phyloP scores from a whole-genome alignment of 1,140 invertebrate species.

The Palaemon carinicauda region DNA sequence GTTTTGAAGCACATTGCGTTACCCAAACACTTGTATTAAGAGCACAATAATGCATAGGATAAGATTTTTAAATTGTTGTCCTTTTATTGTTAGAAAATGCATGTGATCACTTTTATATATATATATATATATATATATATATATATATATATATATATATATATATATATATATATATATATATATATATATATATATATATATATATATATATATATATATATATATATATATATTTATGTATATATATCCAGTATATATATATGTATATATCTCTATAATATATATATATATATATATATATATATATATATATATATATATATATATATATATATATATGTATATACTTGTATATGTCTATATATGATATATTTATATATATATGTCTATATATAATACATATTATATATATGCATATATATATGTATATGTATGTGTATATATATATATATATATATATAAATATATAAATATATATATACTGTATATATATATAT shows the following conservation, averaged over 20 bases:
- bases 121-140: constrained; percentile 11
- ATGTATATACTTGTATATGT: no score
- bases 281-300: background rate
- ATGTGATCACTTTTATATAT: no score
- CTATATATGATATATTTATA: constrained; percentile 35
- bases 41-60: no score
- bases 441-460: constrained; percentile 13
- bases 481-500: no score
- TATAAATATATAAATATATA: no score
- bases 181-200: background rate
- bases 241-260: background rate
- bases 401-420: background rate
- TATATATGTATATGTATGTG: constrained; percentile 6
- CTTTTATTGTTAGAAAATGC: no score
- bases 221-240: constrained; percentile 10
- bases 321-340: background rate
- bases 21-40: no score
- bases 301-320: background rate
- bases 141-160: background rate
- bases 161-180: background rate
- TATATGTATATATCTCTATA: constrained; percentile 21
- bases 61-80: no score
- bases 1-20: no score
- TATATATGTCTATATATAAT: background rate
- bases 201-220: constrained; percentile 16